Evolutionary conservation across 2,797 vertebrate species (phyloP).

Genomic region (Rachycentron canadum): DNA sequence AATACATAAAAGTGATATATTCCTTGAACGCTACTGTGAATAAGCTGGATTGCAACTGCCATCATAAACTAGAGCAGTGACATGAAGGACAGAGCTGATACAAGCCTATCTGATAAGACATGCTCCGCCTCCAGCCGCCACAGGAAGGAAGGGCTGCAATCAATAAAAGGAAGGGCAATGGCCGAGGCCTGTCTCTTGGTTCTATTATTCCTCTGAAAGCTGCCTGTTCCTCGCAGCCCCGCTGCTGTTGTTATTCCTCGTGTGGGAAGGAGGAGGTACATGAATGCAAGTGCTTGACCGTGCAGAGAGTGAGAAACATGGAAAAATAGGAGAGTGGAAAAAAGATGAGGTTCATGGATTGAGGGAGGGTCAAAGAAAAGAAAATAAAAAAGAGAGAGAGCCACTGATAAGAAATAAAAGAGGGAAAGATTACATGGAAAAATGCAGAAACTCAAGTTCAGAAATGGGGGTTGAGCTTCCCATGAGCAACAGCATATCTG

Average conservation of each 20-base stretch:
- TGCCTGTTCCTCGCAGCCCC: slow-evolving; percentile 5
- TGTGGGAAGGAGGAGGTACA: background rate
- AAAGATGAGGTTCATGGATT: background rate
- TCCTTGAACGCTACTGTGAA: slow-evolving; percentile 1
- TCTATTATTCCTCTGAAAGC: slow-evolving; percentile 45
- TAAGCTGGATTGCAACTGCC: slow-evolving; percentile 7
- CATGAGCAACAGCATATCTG: slow-evolving; percentile 46
- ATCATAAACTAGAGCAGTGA: slow-evolving; percentile 36
- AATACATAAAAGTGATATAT: slow-evolving; percentile 13
- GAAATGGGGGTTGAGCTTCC: slow-evolving; percentile 29
- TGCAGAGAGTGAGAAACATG: background rate
- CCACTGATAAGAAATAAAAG: background rate
- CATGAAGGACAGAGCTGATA: slow-evolving; percentile 47
- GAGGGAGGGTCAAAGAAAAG: background rate
- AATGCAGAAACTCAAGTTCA: slow-evolving; percentile 21
- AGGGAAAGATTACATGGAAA: slow-evolving; percentile 20
- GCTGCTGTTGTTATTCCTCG: slow-evolving; percentile 23
- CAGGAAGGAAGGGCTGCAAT: slow-evolving; percentile 47
- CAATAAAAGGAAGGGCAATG: slow-evolving; percentile 62
- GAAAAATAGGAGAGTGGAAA: background rate
- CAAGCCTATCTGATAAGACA: slow-evolving; percentile 51
- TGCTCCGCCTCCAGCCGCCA: slow-evolving; percentile 28
- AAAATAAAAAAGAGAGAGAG: background rate
- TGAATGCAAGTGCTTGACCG: slow-evolving; percentile 12
- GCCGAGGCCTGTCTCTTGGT: slow-evolving; percentile 21